phyloP scores from a whole-genome alignment of 1,140 invertebrate species.

The Lerema accius region DNA sequence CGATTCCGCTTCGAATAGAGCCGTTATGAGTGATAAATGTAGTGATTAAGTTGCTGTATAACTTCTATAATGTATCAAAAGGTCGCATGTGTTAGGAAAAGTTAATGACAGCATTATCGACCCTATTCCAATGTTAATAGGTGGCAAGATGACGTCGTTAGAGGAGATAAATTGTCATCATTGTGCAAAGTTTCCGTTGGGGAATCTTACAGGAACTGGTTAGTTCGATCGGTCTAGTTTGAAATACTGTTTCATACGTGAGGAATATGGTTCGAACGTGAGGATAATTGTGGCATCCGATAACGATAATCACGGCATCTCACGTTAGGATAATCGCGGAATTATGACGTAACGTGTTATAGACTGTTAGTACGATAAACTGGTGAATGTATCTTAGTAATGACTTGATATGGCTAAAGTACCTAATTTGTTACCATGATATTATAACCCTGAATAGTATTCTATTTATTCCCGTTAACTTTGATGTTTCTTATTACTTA shows the following conservation, averaged over 20 bases:
- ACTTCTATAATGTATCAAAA: constrained; percentile 21
- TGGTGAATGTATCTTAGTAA: too few species aligned
- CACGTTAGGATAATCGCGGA: too few species aligned
- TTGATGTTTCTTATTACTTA: too few species aligned
- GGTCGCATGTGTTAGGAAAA: constrained; percentile 25
- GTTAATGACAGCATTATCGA: constrained; percentile 29
- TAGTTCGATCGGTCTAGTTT: constrained; percentile 8
- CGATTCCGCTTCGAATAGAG: constrained; percentile 36
- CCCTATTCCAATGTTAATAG: constrained; percentile 20
- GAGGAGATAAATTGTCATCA: constrained; percentile 20
- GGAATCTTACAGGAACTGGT: not conserved
- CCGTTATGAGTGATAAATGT: constrained; percentile 38
- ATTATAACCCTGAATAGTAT: too few species aligned
- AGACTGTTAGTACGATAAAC: too few species aligned
- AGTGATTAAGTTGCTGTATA: constrained; percentile 36
- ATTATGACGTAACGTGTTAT: too few species aligned
- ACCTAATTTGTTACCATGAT: too few species aligned
- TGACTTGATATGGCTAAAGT: too few species aligned
- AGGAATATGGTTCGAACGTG: not conserved
- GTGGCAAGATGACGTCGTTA: constrained; percentile 28
- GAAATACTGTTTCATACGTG: constrained; percentile 6
- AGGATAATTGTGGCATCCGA: too few species aligned
- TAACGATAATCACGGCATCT: too few species aligned
- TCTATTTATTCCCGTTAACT: too few species aligned
- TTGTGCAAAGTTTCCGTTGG: constrained; percentile 33